A percentile compares a stretch with the other conserved stretches of the same genome.
Evolutionary conservation across 2,888 invertebrate species (phyloP).

Genomic region (Ichneumoninae sp.): DNA sequence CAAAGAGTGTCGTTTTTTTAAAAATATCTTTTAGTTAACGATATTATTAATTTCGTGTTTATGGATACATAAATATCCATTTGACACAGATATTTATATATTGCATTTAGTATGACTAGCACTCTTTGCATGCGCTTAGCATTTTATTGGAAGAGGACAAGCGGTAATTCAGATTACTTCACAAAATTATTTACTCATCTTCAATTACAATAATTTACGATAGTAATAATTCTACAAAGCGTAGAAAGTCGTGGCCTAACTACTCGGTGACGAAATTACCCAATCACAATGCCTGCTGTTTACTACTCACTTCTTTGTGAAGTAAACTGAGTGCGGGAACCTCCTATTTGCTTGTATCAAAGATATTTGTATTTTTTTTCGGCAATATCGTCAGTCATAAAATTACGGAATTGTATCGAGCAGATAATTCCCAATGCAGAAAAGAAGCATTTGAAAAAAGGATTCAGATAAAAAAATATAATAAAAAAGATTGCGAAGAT

Average conservation of each 20-base stretch:
- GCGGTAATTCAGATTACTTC: conserved; percentile 67
- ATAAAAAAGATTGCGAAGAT: conserved; percentile 1
- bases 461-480: conserved; percentile 2
- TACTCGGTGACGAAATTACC: conserved; percentile 54
- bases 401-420: neutral
- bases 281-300: conserved; percentile 45
- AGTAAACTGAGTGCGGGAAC: conserved; percentile 69
- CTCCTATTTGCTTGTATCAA: conserved; percentile 69
- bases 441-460: neutral
- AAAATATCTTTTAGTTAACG: conserved; percentile 40
- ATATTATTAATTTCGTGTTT: conserved; percentile 59
- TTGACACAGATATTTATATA: conserved; percentile 62
- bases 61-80: conserved; percentile 62
- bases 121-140: conserved; percentile 77
- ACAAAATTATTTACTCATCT: conserved; percentile 58
- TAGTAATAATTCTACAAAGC: conserved; percentile 58
- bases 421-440: conserved; percentile 14
- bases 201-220: conserved; percentile 31
- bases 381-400: conserved; percentile 15
- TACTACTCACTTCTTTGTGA: conserved; percentile 67
- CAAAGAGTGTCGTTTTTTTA: conserved; percentile 51
- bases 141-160: conserved; percentile 62
- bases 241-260: conserved; percentile 57
- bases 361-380: conserved; percentile 55
- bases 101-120: conserved; percentile 72